Conservation (phyloP, 2,888 invertebrate species). For the Iphiclides podalirius region DNA sequence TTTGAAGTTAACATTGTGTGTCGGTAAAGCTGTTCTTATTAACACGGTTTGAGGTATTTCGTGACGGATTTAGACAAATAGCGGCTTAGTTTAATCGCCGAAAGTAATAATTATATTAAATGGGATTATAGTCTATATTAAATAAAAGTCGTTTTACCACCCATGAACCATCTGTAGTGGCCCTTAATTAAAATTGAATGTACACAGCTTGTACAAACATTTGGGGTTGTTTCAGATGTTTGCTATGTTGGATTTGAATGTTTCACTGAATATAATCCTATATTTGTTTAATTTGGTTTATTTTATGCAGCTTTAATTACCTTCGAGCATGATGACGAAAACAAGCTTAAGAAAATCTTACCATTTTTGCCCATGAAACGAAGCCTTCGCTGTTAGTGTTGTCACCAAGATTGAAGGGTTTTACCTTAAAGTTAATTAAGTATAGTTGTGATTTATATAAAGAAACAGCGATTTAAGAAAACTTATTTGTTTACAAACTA, state of each 20-base stretch:
- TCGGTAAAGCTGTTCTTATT: constrained; percentile 64
- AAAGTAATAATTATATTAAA: constrained; percentile 55
- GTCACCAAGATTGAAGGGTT: too few relatives aligned
- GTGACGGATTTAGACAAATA: constrained; percentile 60
- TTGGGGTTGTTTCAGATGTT: constrained; percentile 54
- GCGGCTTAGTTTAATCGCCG: constrained; percentile 62
- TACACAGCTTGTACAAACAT: constrained; percentile 55
- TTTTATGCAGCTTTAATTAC: constrained; percentile 51
- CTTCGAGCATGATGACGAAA: too few relatives aligned
- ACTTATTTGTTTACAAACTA: too few relatives aligned
- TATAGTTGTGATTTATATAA: too few relatives aligned
- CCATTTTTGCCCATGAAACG: too few relatives aligned
- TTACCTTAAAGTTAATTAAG: too few relatives aligned
- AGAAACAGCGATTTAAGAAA: too few relatives aligned
- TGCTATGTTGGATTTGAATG: constrained; percentile 72
- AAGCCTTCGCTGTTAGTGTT: too few relatives aligned
- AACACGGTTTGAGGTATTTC: constrained; percentile 66
- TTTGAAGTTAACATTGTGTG: constrained; percentile 62
- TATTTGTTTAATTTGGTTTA: constrained; percentile 77
- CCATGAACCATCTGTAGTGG: constrained; percentile 42
- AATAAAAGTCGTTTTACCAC: constrained; percentile 43
- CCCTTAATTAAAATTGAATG: constrained; percentile 44
- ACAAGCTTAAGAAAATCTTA: too few relatives aligned
- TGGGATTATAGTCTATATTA: constrained; percentile 62
- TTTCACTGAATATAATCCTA: constrained; percentile 79